Conservation (phyloP, 2,888 invertebrate genomes). For the Caprella mutica region DNA sequence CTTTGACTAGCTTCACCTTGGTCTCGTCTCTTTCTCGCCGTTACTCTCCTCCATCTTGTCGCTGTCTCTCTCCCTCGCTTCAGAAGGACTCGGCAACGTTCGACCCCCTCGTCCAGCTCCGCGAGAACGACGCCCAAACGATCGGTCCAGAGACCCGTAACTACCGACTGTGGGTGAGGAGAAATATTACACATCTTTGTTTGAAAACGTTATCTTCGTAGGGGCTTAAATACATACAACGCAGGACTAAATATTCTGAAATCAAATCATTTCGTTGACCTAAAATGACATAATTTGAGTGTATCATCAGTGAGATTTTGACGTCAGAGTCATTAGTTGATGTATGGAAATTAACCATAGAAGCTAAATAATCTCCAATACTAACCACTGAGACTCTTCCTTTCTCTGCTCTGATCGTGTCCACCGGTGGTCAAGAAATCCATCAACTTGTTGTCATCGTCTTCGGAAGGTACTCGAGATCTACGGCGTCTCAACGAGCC, state of each 20-base stretch:
- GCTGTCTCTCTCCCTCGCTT: conserved; percentile 13
- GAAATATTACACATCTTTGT: too few relatives aligned
- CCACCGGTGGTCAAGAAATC: conserved; percentile 69
- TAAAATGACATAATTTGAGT: too few relatives aligned
- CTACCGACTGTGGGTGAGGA: conserved; percentile 37
- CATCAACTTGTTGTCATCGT: conserved; percentile 73
- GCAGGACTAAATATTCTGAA: background rate
- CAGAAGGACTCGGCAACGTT: conserved; percentile 55
- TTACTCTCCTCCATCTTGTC: background rate
- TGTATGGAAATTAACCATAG: too few relatives aligned
- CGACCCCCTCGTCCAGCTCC: conserved; percentile 58
- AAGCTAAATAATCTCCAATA: too few relatives aligned
- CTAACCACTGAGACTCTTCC: conserved; percentile 72
- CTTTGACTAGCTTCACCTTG: too few relatives aligned
- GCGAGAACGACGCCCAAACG: conserved; percentile 70
- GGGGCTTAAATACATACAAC: too few relatives aligned
- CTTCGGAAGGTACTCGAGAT: conserved; percentile 67
- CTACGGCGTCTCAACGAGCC: conserved; percentile 71
- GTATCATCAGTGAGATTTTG: too few relatives aligned
- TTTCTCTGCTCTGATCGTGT: conserved; percentile 57
- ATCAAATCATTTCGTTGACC: too few relatives aligned
- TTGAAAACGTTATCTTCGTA: too few relatives aligned
- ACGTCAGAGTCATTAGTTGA: too few relatives aligned
- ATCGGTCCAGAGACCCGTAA: conserved; percentile 56
- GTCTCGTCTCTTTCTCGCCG: background rate